Evolutionary conservation across 2,113 vertebrate genomes (phyloP).

Genomic region (Haemorhous mexicanus): DNA sequence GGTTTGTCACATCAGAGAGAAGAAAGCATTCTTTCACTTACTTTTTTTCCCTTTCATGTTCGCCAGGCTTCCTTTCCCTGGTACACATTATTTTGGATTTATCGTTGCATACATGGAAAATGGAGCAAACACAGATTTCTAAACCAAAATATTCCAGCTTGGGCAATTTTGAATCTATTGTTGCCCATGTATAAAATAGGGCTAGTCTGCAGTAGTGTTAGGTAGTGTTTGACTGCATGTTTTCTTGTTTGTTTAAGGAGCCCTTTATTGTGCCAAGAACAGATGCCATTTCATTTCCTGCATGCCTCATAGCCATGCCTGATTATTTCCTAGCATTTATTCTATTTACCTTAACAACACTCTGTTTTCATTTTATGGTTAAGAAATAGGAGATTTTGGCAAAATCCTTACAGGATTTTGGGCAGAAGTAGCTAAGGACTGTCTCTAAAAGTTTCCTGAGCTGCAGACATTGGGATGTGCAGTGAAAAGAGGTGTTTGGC

Average conservation of each 20-base stretch:
- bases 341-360: neutral
- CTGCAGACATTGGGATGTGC: rapidly evolving
- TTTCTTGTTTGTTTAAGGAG: neutral
- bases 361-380: neutral
- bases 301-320: neutral
- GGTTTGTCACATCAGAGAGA: rapidly evolving
- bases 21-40: neutral
- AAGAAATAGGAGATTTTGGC: neutral
- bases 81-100: neutral
- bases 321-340: neutral
- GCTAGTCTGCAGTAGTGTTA: neutral
- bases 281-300: constrained; percentile 11
- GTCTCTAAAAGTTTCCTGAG: neutral
- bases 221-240: neutral
- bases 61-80: neutral
- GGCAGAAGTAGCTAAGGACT: neutral
- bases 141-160: neutral
- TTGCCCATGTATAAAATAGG: neutral
- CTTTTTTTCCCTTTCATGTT: neutral
- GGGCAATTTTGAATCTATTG: neutral
- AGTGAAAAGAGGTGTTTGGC: neutral
- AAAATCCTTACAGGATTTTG: neutral
- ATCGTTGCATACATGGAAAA: neutral
- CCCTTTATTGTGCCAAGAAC: neutral
- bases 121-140: neutral